phyloP scores from a whole-genome alignment of 1,140 invertebrate genomes.

The Drosophila mauritiana region DNA sequence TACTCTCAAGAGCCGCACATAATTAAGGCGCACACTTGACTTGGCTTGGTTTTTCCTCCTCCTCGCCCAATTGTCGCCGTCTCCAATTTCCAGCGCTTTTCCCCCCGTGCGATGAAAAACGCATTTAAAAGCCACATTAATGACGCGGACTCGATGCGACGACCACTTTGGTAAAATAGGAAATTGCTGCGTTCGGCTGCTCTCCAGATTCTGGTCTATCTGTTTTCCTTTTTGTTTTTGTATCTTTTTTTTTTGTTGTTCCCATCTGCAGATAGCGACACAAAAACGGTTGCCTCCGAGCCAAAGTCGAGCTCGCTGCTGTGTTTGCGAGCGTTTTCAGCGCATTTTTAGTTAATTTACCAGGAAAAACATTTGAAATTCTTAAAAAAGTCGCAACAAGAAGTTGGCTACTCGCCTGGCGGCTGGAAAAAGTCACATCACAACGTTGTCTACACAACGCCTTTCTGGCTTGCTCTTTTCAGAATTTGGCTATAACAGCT shows the following conservation, averaged over 20 bases:
- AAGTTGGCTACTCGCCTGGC: slow-evolving; percentile 45
- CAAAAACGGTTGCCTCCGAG: slow-evolving; percentile 61
- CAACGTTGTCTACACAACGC: slow-evolving; percentile 42
- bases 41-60: slow-evolving; percentile 17
- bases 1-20: slow-evolving; percentile 80
- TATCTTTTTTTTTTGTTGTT: slow-evolving; percentile 49
- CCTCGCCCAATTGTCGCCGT: slow-evolving; percentile 24
- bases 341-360: slow-evolving; percentile 84
- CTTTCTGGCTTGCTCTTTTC: slow-evolving; percentile 35
- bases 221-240: slow-evolving; percentile 35
- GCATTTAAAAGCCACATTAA: slow-evolving; percentile 83
- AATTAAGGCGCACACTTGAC: slow-evolving; percentile 79
- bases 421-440: slow-evolving; percentile 56
- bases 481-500: background rate
- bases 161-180: slow-evolving; percentile 82
- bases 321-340: slow-evolving; percentile 76
- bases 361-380: slow-evolving; percentile 84
- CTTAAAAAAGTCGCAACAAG: slow-evolving; percentile 76
- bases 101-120: slow-evolving; percentile 58
- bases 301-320: slow-evolving; percentile 46
- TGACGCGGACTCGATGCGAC: slow-evolving; percentile 53
- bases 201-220: slow-evolving; percentile 50
- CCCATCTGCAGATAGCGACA: slow-evolving; percentile 53
- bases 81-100: slow-evolving; percentile 32
- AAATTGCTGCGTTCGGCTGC: slow-evolving; percentile 75